phyloP scores from a whole-genome alignment of 30 jellyfish, hydroid and myxozoan genomes.

The Turritopsis rubra region DNA sequence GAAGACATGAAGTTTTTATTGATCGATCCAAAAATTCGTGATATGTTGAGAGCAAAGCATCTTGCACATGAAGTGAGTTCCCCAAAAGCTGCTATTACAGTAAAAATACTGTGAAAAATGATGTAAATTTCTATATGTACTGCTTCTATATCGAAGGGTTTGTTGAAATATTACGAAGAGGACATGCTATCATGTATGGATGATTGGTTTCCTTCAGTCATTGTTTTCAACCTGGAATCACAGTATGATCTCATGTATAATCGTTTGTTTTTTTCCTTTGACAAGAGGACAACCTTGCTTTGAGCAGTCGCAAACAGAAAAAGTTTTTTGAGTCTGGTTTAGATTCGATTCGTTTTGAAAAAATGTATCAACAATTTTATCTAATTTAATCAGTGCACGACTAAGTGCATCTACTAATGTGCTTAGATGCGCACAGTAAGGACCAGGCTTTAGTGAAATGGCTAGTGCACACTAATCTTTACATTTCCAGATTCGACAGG shows the following conservation, averaged over 20 bases:
- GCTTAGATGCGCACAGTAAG: too few relatives aligned
- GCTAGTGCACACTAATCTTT: too few relatives aligned
- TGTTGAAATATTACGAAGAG: constrained; percentile 21
- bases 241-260: neutral
- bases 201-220: constrained; percentile 18
- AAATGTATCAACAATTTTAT: too few relatives aligned
- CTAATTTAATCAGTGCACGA: too few relatives aligned
- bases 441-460: too few relatives aligned
- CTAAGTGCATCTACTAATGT: too few relatives aligned
- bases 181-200: constrained; percentile 28
- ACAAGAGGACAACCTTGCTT: too few relatives aligned
- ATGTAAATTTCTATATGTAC: neutral
- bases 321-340: neutral
- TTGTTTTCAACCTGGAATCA: constrained; percentile 12
- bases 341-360: neutral
- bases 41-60: constrained; percentile 13
- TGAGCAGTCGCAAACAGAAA: neutral
- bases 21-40: constrained; percentile 25
- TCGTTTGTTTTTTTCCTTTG: neutral
- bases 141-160: neutral
- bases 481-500: constrained; percentile 18
- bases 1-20: constrained; percentile 12
- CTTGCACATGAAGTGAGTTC: constrained; percentile 10
- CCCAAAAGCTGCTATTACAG: too few relatives aligned
- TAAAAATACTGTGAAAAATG: too few relatives aligned